Conservation (phyloP, 2,797 vertebrate genomes). For the Apogon hyalosoma region DNA sequence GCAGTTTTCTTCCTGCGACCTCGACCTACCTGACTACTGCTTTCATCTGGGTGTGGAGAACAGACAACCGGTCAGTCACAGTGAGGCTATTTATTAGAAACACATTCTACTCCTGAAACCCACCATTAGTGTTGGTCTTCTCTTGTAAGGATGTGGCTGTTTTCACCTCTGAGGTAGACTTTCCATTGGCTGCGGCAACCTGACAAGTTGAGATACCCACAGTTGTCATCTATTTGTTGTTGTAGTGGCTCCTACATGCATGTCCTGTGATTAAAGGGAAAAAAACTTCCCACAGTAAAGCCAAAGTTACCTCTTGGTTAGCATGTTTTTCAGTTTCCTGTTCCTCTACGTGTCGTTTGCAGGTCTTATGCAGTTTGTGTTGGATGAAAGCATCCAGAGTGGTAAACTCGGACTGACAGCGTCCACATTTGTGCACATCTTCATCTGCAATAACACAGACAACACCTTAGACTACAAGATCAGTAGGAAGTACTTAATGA, state of each 20-base stretch:
- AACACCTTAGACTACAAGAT: background rate
- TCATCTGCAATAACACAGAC: conserved; percentile 64
- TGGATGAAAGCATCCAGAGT: conserved; percentile 95
- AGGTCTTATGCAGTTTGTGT: conserved; percentile 92
- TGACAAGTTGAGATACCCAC: conserved; percentile 16
- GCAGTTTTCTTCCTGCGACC: conserved; percentile 69
- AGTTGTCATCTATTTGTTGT: background rate
- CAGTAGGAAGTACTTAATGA: fast-evolving
- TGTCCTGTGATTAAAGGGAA: background rate
- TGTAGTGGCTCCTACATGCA: background rate
- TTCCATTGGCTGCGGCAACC: conserved; percentile 55
- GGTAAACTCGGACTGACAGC: conserved; percentile 94
- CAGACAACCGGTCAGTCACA: background rate
- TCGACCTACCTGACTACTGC: conserved; percentile 41
- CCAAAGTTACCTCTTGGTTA: conserved; percentile 43
- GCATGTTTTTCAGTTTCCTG: conserved; percentile 52
- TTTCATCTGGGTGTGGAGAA: conserved; percentile 60
- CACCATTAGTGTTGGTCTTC: conserved; percentile 56
- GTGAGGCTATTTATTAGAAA: background rate
- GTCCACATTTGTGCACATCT: conserved; percentile 92
- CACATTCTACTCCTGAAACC: background rate
- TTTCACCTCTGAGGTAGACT: conserved; percentile 55
- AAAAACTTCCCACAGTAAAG: background rate
- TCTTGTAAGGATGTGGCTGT: conserved; percentile 60
- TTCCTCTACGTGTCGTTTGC: conserved; percentile 80